Evolutionary conservation across 1,140 invertebrate genomes (phyloP).

Genomic region (Oncopodura yosiiana): DNA sequence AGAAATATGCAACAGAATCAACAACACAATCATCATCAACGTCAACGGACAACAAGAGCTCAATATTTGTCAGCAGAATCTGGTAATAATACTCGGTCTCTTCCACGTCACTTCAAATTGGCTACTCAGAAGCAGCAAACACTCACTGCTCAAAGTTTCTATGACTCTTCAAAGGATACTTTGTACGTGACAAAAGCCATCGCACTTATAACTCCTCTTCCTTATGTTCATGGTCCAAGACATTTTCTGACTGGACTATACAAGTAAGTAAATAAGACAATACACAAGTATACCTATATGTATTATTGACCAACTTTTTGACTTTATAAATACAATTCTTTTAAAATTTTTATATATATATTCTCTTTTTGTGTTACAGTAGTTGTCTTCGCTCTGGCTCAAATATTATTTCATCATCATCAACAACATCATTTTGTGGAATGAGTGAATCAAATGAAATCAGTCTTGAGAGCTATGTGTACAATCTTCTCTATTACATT

Average conservation of each 20-base stretch:
- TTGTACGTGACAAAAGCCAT: slow-evolving; percentile 92
- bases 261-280: slow-evolving; percentile 48
- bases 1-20: slow-evolving; percentile 16
- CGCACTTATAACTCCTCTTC: slow-evolving; percentile 76
- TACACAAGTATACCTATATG: too few relatives aligned
- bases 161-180: slow-evolving; percentile 85
- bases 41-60: slow-evolving; percentile 12
- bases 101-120: slow-evolving; percentile 78
- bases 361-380: too few relatives aligned
- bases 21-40: slow-evolving; percentile 12
- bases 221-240: slow-evolving; percentile 74
- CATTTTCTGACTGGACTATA: slow-evolving; percentile 78
- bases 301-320: too few relatives aligned
- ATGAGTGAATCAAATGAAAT: slow-evolving; percentile 34
- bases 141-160: slow-evolving; percentile 64
- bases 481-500: slow-evolving; percentile 90
- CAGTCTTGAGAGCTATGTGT: slow-evolving; percentile 85
- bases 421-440: too few relatives aligned
- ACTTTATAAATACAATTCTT: too few relatives aligned
- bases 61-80: slow-evolving; percentile 37
- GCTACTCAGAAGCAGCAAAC: slow-evolving; percentile 57
- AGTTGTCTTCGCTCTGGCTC: too few relatives aligned
- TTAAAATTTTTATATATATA: too few relatives aligned
- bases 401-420: too few relatives aligned
- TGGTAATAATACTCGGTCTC: slow-evolving; percentile 59